Percentiles rank a stretch among this genome's conserved stretches.
These are phyloP conservation scores for Drosophila paracracens DNA, from an alignment of 2,888 invertebrate genomes.

Conservation along the genomic window DNA sequence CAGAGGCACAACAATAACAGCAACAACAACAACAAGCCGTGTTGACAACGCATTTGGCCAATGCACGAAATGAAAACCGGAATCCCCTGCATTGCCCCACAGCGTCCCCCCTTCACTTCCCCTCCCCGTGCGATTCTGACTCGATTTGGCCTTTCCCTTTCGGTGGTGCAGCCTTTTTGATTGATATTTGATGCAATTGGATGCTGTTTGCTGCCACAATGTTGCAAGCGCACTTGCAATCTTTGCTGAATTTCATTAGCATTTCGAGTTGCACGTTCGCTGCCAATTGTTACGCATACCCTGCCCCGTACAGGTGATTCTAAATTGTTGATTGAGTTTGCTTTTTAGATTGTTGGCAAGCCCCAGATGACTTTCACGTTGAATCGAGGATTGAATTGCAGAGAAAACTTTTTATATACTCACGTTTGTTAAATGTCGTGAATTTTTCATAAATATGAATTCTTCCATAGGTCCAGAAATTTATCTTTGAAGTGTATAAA, in stretches of 20 bases:
- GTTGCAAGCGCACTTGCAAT: slow-evolving; percentile 29
- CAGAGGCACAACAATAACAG: slow-evolving; percentile 11
- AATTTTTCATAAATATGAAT: not conserved
- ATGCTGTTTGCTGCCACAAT: slow-evolving; percentile 18
- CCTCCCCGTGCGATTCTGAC: not conserved
- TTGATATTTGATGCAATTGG: slow-evolving; percentile 45
- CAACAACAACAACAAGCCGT: slow-evolving; percentile 15
- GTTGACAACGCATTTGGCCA: slow-evolving; percentile 65
- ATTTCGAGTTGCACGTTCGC: slow-evolving; percentile 37
- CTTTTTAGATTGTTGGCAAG: not conserved
- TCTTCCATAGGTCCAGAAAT: not conserved
- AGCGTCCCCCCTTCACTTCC: slow-evolving; percentile 27
- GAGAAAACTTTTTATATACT: too few species aligned
- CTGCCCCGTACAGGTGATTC: not conserved
- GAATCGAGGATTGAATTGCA: not conserved
- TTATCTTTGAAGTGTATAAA: not conserved
- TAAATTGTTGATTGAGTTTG: slow-evolving; percentile 4
- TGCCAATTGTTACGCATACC: slow-evolving; percentile 32
- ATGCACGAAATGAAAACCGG: slow-evolving; percentile 68
- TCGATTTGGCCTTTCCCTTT: slow-evolving; percentile 68
- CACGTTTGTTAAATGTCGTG: too few species aligned
- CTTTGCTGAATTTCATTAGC: slow-evolving; percentile 33
- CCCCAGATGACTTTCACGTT: not conserved
- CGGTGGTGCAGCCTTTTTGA: slow-evolving; percentile 43
- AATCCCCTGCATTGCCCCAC: slow-evolving; percentile 53